A percentile compares a stretch with the other conserved stretches of the same genome.
phyloP scores from a whole-genome alignment of 2,888 invertebrate species.

The Electrophaes corylata region DNA sequence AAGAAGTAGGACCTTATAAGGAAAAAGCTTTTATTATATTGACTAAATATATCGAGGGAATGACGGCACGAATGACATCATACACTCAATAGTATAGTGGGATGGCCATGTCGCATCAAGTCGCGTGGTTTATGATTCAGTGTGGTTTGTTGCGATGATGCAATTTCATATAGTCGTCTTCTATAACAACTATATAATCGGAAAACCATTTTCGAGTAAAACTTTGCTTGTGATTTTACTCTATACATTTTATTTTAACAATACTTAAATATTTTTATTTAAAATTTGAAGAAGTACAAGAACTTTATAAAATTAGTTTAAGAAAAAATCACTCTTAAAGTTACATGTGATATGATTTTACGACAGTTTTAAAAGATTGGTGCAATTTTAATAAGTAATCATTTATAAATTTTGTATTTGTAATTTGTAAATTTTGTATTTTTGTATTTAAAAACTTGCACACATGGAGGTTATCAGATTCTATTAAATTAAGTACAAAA shows the following conservation, averaged over 20 bases:
- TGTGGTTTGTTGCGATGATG: conserved; percentile 43
- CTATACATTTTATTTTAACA: too few relatives aligned
- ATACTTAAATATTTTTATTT: too few relatives aligned
- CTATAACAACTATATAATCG: conserved; percentile 21
- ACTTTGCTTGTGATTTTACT: too few relatives aligned
- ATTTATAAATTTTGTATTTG: conserved; percentile 1
- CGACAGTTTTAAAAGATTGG: background rate
- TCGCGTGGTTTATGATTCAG: conserved; percentile 39
- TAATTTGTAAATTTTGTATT: too few relatives aligned
- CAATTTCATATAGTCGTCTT: conserved; percentile 34
- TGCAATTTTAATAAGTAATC: background rate
- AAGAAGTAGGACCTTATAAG: conserved; percentile 20
- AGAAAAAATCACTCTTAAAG: too few relatives aligned
- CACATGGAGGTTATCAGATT: too few relatives aligned
- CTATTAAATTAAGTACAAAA: too few relatives aligned
- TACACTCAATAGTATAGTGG: conserved; percentile 34
- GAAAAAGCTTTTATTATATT: conserved; percentile 8
- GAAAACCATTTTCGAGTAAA: too few relatives aligned
- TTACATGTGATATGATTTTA: too few relatives aligned
- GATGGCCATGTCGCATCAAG: conserved; percentile 8
- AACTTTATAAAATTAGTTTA: too few relatives aligned
- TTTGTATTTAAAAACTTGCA: too few relatives aligned
- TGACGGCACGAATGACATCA: conserved; percentile 57
- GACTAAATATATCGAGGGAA: conserved; percentile 30
- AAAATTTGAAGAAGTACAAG: too few relatives aligned